phyloP scores from a whole-genome alignment of 2,113 vertebrate species.

The Platichthys flesus region DNA sequence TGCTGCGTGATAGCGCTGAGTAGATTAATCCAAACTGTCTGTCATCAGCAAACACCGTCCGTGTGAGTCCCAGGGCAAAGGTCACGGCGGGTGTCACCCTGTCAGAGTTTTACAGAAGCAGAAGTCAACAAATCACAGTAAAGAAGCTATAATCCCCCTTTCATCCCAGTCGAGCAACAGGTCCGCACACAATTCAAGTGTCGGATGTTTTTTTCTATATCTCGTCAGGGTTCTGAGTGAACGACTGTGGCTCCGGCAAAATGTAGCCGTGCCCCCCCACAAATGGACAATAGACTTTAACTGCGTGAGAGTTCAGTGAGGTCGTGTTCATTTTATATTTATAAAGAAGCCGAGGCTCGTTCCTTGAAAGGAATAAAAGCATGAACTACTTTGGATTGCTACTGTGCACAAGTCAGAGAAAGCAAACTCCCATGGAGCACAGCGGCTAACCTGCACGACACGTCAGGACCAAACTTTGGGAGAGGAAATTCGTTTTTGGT shows the following conservation, averaged over 20 bases:
- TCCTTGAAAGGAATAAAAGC: slow-evolving; percentile 53
- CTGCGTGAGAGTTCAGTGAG: slow-evolving; percentile 42
- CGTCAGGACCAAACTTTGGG: slow-evolving; percentile 57
- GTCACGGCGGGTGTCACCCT: background rate
- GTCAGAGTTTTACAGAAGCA: background rate
- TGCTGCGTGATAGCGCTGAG: slow-evolving; percentile 70
- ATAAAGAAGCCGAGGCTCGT: slow-evolving; percentile 45
- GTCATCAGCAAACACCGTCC: slow-evolving; percentile 48
- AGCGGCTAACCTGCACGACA: slow-evolving; percentile 48
- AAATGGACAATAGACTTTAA: slow-evolving; percentile 31
- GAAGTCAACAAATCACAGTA: slow-evolving; percentile 14
- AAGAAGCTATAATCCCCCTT: background rate
- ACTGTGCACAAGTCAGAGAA: slow-evolving; percentile 34
- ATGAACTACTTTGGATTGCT: slow-evolving; percentile 18
- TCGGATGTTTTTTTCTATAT: background rate
- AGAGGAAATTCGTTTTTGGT: slow-evolving; percentile 62
- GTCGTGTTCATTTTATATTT: slow-evolving; percentile 63
- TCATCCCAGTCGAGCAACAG: background rate
- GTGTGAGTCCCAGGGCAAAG: slow-evolving; percentile 29
- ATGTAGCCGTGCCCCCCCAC: slow-evolving; percentile 19
- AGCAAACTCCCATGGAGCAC: slow-evolving; percentile 53
- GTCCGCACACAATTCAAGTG: background rate
- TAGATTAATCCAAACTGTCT: slow-evolving; percentile 58
- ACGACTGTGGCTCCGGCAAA: background rate
- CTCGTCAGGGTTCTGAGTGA: slow-evolving; percentile 16